Conservation (phyloP, 92 coral and sea anemone genomes). For the Chrysogorgia sp. region DNA sequence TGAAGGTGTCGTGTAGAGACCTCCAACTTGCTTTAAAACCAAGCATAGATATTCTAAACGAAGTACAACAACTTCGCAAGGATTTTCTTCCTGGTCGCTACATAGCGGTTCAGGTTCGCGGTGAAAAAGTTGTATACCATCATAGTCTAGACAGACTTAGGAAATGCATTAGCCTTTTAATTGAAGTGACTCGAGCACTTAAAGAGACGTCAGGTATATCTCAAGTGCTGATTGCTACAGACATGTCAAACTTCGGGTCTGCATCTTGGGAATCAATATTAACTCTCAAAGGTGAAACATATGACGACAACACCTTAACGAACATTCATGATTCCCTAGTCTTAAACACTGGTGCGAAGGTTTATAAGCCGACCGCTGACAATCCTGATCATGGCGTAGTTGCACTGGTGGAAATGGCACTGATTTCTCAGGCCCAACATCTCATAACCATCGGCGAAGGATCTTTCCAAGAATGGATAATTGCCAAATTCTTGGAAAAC, state of each 20-base stretch:
- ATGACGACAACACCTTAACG: constrained; percentile 4
- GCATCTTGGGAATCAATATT: constrained; percentile 63
- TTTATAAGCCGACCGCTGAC: constrained; percentile 64
- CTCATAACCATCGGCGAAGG: constrained; percentile 88
- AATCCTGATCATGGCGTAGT: constrained; percentile 86
- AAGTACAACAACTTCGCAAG: constrained; percentile 7
- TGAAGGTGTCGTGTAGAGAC: constrained; percentile 60
- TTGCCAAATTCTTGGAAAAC: constrained; percentile 69
- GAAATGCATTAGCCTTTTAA: constrained; percentile 65
- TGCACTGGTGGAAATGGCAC: constrained; percentile 84
- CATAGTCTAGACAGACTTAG: constrained; percentile 69
- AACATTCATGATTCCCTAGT: constrained; percentile 58
- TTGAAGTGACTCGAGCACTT: constrained; percentile 54
- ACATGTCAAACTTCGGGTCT: constrained; percentile 82
- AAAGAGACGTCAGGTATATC: constrained; percentile 14
- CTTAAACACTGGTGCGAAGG: constrained; percentile 38
- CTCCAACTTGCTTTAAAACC: constrained; percentile 63
- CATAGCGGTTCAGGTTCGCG: constrained; percentile 78
- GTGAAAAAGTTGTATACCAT: constrained; percentile 72
- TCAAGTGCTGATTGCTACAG: constrained; percentile 76
- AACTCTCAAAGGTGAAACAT: not conserved
- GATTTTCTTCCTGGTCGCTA: constrained; percentile 48
- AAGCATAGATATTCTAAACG: constrained; percentile 60
- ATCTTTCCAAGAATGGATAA: constrained; percentile 90
- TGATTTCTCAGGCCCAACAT: constrained; percentile 74